Percentiles rank a stretch among this genome's conserved stretches.
phyloP scores from a whole-genome alignment of 2,113 vertebrate species.

The Orientallactaga bullata region DNA sequence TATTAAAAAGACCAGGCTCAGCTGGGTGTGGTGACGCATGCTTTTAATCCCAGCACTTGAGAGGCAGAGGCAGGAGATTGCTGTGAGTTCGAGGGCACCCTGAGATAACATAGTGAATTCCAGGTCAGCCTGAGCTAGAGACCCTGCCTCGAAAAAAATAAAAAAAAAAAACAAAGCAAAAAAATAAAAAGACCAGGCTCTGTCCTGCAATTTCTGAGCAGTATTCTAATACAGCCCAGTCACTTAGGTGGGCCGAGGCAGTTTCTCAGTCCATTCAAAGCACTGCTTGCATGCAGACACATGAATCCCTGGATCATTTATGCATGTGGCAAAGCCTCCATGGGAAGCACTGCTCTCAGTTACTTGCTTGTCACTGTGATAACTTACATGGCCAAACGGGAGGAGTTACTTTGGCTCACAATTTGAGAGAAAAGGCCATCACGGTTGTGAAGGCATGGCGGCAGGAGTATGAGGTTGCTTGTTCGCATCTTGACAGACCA shows the following conservation, averaged over 20 bases:
- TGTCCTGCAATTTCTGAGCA: background rate
- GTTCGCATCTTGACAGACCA: background rate
- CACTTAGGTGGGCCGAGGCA: background rate
- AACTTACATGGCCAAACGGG: background rate
- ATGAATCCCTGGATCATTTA: background rate
- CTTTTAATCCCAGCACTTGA: too few relatives aligned
- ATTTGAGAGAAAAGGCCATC: background rate
- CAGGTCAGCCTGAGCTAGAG: too few relatives aligned
- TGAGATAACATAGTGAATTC: too few relatives aligned
- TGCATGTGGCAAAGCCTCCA: fast-evolving
- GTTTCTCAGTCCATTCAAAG: background rate
- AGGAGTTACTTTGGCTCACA: background rate
- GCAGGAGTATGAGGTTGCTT: background rate
- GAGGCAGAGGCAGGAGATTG: too few relatives aligned
- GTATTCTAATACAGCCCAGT: background rate
- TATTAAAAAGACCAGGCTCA: background rate
- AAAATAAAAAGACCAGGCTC: background rate
- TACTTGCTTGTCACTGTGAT: background rate
- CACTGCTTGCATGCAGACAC: background rate
- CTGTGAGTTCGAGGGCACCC: too few relatives aligned
- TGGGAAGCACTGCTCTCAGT: too few relatives aligned
- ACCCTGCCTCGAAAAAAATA: too few relatives aligned
- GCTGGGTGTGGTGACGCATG: too few relatives aligned
- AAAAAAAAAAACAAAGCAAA: too few relatives aligned
- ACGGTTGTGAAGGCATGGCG: background rate